A percentile compares a stretch with the other conserved stretches of the same genome.
Evolutionary conservation across 2,797 vertebrate genomes (phyloP).

Genomic region (Danio kyathit): DNA sequence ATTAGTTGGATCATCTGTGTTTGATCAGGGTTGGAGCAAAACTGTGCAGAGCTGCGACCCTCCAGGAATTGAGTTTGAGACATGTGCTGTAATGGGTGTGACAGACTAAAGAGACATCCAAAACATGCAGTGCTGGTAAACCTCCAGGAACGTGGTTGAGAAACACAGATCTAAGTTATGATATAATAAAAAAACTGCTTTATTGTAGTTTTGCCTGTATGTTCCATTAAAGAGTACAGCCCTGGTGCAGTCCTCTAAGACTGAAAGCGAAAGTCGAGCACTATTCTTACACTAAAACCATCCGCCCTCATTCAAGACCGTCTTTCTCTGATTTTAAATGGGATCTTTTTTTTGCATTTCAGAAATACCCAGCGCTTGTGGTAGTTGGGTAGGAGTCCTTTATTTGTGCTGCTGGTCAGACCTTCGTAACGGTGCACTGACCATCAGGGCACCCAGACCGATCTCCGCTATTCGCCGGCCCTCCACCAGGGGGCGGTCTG

Average conservation of each 20-base stretch:
- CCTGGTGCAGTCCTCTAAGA: conserved; percentile 38
- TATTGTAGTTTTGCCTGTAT: conserved; percentile 50
- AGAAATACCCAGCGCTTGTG: conserved; percentile 14
- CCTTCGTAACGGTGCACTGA: conserved; percentile 94
- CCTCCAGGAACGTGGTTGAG: too few species aligned
- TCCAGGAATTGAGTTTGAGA: too few species aligned
- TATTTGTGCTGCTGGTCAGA: conserved; percentile 76
- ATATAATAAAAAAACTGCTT: conserved; percentile 16
- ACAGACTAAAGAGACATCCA: too few species aligned
- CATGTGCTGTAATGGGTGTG: too few species aligned
- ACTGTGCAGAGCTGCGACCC: too few species aligned
- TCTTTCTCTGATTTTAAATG: conserved; percentile 9
- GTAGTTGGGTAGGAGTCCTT: conserved; percentile 22
- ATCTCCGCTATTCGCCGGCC: conserved; percentile 72
- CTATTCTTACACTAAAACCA: conserved; percentile 19
- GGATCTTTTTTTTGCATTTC: conserved; percentile 45
- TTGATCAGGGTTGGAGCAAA: too few species aligned
- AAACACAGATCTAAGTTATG: too few species aligned
- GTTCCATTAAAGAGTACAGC: conserved; percentile 29
- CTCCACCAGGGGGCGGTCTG: conserved; percentile 79
- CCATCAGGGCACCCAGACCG: conserved; percentile 93
- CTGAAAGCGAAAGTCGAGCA: conserved; percentile 23
- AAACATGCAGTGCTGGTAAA: too few species aligned
- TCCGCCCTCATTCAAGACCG: neutral
- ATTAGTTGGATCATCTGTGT: too few species aligned